Evolutionary conservation across 2,797 vertebrate genomes (phyloP), one percentile per base, ranked within the genome.

Genomic region (Mormyrops attenuatus): DNA sequence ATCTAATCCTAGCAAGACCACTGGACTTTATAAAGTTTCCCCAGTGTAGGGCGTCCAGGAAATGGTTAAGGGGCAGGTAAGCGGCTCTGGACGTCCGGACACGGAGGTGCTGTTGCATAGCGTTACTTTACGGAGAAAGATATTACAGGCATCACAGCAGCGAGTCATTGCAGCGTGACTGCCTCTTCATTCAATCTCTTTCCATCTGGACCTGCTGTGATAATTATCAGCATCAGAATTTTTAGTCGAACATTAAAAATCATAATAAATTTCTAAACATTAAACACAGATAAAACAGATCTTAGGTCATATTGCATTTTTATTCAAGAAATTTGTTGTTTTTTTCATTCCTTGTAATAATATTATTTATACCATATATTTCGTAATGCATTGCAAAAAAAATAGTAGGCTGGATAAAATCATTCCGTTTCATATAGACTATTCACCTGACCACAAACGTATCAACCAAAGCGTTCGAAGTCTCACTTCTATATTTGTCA

Each of bases 191-290:
- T 50, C 47, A 22, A 85, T 85, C 84, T 85, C 22, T 52, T 26
- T 50, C 50, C 50, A 85, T 50, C 49, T 52, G 84, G n/a, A 85
- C 26, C 84, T 85, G 84, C 77, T 82, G 77, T 82, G 77, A 82
- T 82, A 82, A 82, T 47, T 44, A 82, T 20, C 69, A 82, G 20
- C 17, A 82, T 82, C 77, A 82, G 17, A 82, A 82, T 82, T 20
- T 82, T 3, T 47, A 44, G 77, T 82, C 38, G 38, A 47, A 82
- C 20, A 82, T 47, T 47, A 47, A 47, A 38, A 80, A 44, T 20
- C 41, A 80, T 47, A n/a, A 0, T 22, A n/a, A 0, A 82, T 82
- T 82, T 82, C 77, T 82, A 82, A 82, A 82, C 20, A n/a, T 20
- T 47, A n/a, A 82, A 82, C 41, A 47, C 20, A 44, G 69, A 77